phyloP scores from a whole-genome alignment of 2,797 vertebrate species.

The Lithobates sylvaticus region DNA sequence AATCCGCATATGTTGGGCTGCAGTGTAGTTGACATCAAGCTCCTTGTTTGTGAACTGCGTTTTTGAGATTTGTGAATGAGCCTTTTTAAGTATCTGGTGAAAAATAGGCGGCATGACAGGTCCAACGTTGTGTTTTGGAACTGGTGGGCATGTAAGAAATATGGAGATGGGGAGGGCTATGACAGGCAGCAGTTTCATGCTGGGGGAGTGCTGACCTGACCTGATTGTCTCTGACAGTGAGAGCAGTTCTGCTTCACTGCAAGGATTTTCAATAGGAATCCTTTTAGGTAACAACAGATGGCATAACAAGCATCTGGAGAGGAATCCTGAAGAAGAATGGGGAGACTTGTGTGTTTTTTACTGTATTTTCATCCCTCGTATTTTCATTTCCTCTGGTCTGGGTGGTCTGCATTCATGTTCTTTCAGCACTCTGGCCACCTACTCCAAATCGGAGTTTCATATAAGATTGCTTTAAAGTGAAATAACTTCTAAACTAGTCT shows the following conservation, averaged over 20 bases:
- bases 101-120: constrained; percentile 68
- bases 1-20: constrained; percentile 10
- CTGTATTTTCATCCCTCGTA: not conserved
- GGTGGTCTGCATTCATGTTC: not conserved
- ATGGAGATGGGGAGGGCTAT: constrained; percentile 61
- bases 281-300: constrained; percentile 78
- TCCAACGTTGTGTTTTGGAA: constrained; percentile 63
- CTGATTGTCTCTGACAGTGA: constrained; percentile 76
- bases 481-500: not conserved
- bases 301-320: constrained; percentile 74
- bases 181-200: constrained; percentile 70
- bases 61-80: constrained; percentile 48
- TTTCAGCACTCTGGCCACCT: not conserved
- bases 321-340: constrained; percentile 65
- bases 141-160: constrained; percentile 69
- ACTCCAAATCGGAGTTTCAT: not conserved
- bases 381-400: not conserved
- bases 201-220: constrained; percentile 73
- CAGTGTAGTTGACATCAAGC: constrained; percentile 12
- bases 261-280: constrained; percentile 74
- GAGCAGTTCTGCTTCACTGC: constrained; percentile 73
- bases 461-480: not conserved
- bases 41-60: constrained; percentile 33
- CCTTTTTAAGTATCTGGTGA: constrained; percentile 55
- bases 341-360: constrained; percentile 60